Evolutionary conservation across 2,797 vertebrate genomes (phyloP).

Genomic region (Glyptemys insculpta): DNA sequence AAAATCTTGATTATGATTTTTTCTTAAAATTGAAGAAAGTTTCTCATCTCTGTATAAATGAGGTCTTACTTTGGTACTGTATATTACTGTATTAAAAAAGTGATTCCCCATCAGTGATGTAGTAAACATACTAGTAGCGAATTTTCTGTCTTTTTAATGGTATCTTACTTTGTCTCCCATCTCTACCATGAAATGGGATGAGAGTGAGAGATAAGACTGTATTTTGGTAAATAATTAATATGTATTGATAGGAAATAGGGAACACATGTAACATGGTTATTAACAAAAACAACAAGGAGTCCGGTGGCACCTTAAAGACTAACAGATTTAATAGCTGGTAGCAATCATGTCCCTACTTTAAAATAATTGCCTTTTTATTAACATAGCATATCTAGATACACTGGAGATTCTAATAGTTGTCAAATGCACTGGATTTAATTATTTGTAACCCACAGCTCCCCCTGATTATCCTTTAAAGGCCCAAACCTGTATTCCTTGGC

Average conservation of each 20-base stretch:
- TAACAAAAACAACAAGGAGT: background rate
- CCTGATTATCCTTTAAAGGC: background rate
- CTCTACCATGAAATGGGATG: fast-evolving
- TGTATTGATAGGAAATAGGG: background rate
- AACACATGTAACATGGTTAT: background rate
- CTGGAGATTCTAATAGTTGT: fast-evolving
- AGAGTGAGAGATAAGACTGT: background rate
- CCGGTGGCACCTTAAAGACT: too few relatives aligned
- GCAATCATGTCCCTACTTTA: background rate
- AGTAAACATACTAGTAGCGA: fast-evolving
- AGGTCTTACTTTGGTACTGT: background rate
- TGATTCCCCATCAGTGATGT: background rate
- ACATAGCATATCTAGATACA: background rate
- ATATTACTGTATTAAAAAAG: background rate
- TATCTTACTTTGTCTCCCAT: background rate
- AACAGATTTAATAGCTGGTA: background rate
- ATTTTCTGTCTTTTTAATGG: background rate
- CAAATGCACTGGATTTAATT: background rate
- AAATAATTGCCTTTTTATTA: background rate
- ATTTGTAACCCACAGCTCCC: fast-evolving
- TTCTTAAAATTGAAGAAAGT: background rate
- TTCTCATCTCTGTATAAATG: background rate
- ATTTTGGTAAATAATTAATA: background rate
- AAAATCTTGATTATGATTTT: background rate
- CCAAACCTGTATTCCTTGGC: background rate